Evolutionary conservation across 2,888 invertebrate genomes (phyloP), one percentile per base, ranked within the genome.

Genomic region (Drosophila longiperda): DNA sequence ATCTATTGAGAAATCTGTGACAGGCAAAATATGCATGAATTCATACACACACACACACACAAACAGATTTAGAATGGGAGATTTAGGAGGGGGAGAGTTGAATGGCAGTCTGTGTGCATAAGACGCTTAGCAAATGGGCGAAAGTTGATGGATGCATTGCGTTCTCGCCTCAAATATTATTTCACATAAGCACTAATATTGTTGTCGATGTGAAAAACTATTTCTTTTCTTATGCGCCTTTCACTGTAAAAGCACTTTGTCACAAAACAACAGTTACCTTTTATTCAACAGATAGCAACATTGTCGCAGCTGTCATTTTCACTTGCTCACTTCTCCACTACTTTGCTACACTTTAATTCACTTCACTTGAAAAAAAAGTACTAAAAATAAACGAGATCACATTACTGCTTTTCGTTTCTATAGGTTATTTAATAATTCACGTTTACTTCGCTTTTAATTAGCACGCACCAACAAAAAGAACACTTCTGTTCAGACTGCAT

Each of bases 1-100:
- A 85, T 87, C 88, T 87, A 85, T 85, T 85, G 84, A 85, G 84
- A 87, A 87, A 87, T 85, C 89, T 86, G 75, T 88, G 88, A 85
- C 87, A 83, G 75, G 74, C 79, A 70, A 84, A 80, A 87, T 82
- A 78, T 82, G 78, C 80, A 78, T 42, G 57, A 70, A 33, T 65
- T 62, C 55, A 26, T 50, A 38, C 59, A 49, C 20, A 29, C 33
- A 40, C 12, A 55, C 49, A 55, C 36, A 50, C 15, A 20, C 17
- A 15, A 7, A 20, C 12, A 17, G 40, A 45, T 33, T 9, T 20
- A 33, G n/a, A 50, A 17, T n/a, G 1, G 1, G n/a, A 11, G 5
- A n/a, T n/a, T n/a, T 9, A 6, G 23, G 29, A 50, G n/a, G 11
- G 17, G 11, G 3, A 11, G 9, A 11, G 29, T 40, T n/a, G n/a